A percentile compares a stretch with the other conserved stretches of the same genome.
phyloP scores from a whole-genome alignment of 2,888 invertebrate species.

The Sinhomidia bicolor region DNA sequence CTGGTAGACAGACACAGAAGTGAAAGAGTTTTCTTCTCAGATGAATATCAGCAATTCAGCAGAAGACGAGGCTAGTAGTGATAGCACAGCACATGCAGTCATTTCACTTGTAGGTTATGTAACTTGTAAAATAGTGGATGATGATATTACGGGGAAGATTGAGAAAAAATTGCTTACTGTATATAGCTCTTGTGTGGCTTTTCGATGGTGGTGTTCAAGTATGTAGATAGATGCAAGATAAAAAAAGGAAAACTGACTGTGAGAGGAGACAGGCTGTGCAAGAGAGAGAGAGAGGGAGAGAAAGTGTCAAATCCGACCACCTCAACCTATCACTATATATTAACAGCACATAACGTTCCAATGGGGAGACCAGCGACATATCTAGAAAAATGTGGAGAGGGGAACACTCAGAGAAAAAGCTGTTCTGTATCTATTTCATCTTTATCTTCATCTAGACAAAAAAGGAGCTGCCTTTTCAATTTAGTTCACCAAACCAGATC shows the following conservation, averaged over 20 bases:
- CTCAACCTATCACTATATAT: constrained; percentile 1
- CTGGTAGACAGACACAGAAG: too few species aligned
- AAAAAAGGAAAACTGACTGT: background rate
- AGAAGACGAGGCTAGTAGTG: background rate
- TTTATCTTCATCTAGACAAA: constrained; percentile 18
- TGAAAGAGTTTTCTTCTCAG: background rate
- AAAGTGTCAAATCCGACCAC: constrained; percentile 40
- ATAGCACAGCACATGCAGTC: too few species aligned
- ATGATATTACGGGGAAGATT: background rate
- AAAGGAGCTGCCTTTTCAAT: constrained; percentile 6
- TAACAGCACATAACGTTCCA: background rate
- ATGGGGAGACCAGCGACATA: too few species aligned
- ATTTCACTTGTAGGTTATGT: background rate
- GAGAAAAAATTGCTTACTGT: background rate
- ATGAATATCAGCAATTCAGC: constrained; percentile 32
- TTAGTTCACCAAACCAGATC: background rate
- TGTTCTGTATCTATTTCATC: constrained; percentile 31
- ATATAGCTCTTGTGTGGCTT: background rate
- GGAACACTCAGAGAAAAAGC: background rate
- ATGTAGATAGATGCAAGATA: background rate
- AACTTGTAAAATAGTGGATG: too few species aligned
- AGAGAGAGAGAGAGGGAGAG: background rate
- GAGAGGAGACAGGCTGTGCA: background rate
- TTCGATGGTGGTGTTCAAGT: background rate
- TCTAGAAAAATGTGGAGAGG: background rate